Evolutionary conservation across 2,888 invertebrate species (phyloP), one percentile per base, ranked within the genome.

Genomic region (Drosophila monieri): DNA sequence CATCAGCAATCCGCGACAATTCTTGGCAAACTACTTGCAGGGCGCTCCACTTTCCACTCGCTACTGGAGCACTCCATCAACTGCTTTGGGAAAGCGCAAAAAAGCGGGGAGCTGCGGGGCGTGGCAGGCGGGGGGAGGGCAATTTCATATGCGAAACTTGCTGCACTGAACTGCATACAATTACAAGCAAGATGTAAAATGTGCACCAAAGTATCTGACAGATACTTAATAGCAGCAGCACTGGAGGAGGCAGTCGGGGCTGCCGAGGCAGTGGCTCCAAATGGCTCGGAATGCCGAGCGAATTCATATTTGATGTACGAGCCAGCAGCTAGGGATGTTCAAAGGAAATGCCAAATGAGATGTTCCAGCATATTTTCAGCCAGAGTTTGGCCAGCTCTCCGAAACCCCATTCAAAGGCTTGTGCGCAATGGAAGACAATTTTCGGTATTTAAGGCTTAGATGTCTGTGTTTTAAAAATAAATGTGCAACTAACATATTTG

Each of bases 161-260:
- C 57, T 64, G 73, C 74, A 70, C 52, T 69, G 72, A 87, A 83
- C 85, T 87, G 88, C 81, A 65, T 68, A 84, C 84, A 88, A 84
- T 84, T 88, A 84, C 86, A 88, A 71, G 66, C 62, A 65, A 88
- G 73, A 77, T 85, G 88, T 88, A 73, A 88, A 84, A 88, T 88
- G 88, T 85, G 84, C 77, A 74, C 77, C 76, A 74, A 85, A 84
- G 80, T 88, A 88, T 85, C 84, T 85, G 52, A 53, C 77, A 88
- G 88, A 88, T 83, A 88, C 79, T 88, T 81, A 76, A 79, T 69
- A 61, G 72, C 75, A 74, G 83, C 46, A 47, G 61, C 53, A 32
- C 18, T 44, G 44, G 12, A 27, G 18, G 56, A 14, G 14, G 52
- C 47, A 47, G 41, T 21, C 14, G 27, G 35, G 44, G 52, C 47